These are phyloP conservation scores for Sthenelais limicola DNA, from an alignment of 2,888 invertebrate species.

Conservation along the genomic window DNA sequence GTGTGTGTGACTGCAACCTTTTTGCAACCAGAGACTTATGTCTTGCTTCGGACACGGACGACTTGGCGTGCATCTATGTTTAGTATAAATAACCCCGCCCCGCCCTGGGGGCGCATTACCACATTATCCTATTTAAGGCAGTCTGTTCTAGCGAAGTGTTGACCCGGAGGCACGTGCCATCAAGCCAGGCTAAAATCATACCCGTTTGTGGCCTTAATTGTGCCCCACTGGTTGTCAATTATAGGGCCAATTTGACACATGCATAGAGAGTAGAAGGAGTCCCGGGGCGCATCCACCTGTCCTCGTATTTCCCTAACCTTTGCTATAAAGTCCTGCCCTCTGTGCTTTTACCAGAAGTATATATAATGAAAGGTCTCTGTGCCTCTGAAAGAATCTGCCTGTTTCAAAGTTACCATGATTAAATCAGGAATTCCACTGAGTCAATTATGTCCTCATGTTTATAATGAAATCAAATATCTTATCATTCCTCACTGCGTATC, in stretches of 20 bases:
- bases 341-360: too few species aligned
- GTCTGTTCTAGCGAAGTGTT: slow-evolving; percentile 19
- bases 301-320: slow-evolving; percentile 27
- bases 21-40: too few species aligned
- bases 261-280: slow-evolving; percentile 23
- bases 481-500: too few species aligned
- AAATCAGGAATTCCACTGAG: too few species aligned
- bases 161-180: slow-evolving; percentile 25
- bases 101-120: slow-evolving; percentile 26
- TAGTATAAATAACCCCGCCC: slow-evolving; percentile 36
- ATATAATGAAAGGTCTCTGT: too few species aligned
- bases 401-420: too few species aligned
- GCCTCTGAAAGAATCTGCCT: too few species aligned
- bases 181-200: not conserved
- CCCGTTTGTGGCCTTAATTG: slow-evolving; percentile 28
- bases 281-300: slow-evolving; percentile 36
- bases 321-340: too few species aligned
- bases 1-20: too few species aligned
- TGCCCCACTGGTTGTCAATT: slow-evolving; percentile 35
- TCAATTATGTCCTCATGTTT: too few species aligned
- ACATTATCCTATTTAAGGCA: not conserved
- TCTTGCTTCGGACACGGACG: too few species aligned
- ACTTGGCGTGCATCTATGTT: slow-evolving; percentile 30
- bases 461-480: too few species aligned
- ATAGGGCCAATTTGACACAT: slow-evolving; percentile 39